Percentiles rank a stretch among this genome's conserved stretches.
phyloP scores from a whole-genome alignment of 2,888 invertebrate species.

The Drosophila suboccidentalis region DNA sequence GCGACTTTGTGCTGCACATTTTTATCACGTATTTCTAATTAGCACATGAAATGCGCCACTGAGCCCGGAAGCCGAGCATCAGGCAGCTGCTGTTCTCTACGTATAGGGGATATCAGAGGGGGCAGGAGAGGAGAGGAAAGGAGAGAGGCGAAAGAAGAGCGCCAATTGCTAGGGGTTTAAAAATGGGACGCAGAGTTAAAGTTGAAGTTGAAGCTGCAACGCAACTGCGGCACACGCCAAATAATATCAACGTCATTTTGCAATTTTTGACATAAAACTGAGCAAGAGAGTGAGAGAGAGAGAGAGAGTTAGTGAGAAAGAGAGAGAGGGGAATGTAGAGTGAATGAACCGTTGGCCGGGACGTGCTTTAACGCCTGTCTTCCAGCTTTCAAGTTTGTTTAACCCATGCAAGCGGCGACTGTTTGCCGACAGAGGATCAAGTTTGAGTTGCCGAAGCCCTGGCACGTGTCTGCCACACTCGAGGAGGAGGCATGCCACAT shows the following conservation, averaged over 20 bases:
- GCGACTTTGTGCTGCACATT: constrained; percentile 50
- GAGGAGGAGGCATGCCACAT: constrained; percentile 26
- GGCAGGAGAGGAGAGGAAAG: not conserved
- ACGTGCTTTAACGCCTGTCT: constrained; percentile 77
- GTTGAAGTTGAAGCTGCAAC: constrained; percentile 24
- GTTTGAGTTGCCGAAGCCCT: constrained; percentile 62
- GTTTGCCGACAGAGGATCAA: constrained; percentile 65
- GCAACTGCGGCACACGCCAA: constrained; percentile 68
- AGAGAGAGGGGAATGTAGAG: constrained; percentile 19
- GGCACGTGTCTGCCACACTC: constrained; percentile 60
- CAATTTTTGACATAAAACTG: constrained; percentile 74
- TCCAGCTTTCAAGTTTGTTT: constrained; percentile 76
- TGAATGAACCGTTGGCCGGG: constrained; percentile 65
- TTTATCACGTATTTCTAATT: constrained; percentile 77
- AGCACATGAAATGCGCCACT: constrained; percentile 71
- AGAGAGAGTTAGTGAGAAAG: not conserved
- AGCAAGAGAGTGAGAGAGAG: not conserved
- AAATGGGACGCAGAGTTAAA: constrained; percentile 3
- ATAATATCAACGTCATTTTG: constrained; percentile 71
- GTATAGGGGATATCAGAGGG: not conserved
- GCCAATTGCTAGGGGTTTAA: constrained; percentile 5
- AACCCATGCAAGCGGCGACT: constrained; percentile 68
- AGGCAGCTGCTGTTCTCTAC: constrained; percentile 36
- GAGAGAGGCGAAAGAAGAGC: not conserved
- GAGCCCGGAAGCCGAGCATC: constrained; percentile 45